Base-by-base conservation (phyloP, 2,888 invertebrate species). In the Pachydiplax longipennis region DNA sequence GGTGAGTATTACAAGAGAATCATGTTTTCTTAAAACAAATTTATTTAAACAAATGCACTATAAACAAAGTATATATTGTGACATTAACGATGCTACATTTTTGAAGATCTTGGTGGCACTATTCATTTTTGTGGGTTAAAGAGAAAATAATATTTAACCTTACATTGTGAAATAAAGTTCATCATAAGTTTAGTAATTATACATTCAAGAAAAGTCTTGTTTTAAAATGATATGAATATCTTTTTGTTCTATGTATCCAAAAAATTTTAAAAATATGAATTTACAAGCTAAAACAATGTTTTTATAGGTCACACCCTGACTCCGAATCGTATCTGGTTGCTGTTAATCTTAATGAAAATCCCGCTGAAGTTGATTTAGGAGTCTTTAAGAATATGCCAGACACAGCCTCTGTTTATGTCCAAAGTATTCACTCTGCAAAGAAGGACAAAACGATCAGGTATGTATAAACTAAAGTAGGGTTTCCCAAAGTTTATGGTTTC, bases 301-400 rank as follows among this genome's bases (percentile, higher is more conserved):
- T 61, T 12, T 92, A 91, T 22, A 90, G 90, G 18, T 87, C 81
- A 0, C 53, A 90, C n/a, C 90, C 90, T 35, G 82, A 53, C n/a
- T 87, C 80, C 0, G 91, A 91, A n/a, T 92, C 92, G 10, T 93
- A 93, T 91, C 90, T 92, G 8, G 92, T 93, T 4, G 91, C 92
- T 2, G 90, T 93, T 80, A 93, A 93, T 91, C 91, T 92, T 58
- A 92, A 92, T n/a, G 90, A 91, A 6, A 91, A 92, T 37, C 90
- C 91, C 2, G 90, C 91, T 3, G 80, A 61, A 2, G 90, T 92
- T 13, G 91, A 93, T 91, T 91, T 93, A 12, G 91, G 91, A 25
- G 90, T 53, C 4, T 58, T 82, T 61, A 90, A 91, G 25, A 91
- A 91, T 90, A 83, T 92, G 58, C 31, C 81, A 15, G 48, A 91